Evolutionary conservation across 2,113 vertebrate genomes (phyloP).

Genomic region (Cygnus atratus): DNA sequence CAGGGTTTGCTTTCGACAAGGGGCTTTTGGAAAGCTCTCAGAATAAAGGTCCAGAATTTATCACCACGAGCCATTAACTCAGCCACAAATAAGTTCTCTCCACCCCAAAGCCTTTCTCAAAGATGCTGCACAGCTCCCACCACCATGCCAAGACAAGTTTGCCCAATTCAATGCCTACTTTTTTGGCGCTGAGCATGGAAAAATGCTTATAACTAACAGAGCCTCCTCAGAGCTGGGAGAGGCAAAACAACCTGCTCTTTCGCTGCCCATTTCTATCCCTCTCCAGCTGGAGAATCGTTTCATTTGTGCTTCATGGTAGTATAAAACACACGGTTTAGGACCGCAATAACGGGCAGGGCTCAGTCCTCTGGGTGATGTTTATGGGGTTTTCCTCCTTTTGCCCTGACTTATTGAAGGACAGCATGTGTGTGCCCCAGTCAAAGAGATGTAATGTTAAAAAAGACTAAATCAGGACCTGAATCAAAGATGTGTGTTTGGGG

Average conservation of each 20-base stretch:
- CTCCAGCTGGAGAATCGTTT: not conserved
- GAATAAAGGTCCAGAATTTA: not conserved
- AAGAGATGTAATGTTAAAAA: not conserved
- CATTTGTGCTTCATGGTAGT: not conserved
- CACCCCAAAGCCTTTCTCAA: not conserved
- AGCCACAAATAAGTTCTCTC: not conserved
- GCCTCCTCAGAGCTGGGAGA: not conserved
- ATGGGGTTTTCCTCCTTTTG: not conserved
- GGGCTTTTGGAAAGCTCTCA: not conserved
- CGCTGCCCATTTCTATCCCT: not conserved
- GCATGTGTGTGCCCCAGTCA: not conserved
- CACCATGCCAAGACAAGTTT: not conserved
- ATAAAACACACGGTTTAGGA: not conserved
- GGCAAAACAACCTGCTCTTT: not conserved
- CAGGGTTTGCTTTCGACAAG: not conserved
- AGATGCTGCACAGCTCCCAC: not conserved
- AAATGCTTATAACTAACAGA: not conserved
- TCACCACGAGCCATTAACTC: rapidly evolving
- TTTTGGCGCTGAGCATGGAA: not conserved
- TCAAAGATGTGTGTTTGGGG: not conserved
- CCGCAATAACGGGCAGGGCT: not conserved
- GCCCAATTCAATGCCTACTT: not conserved
- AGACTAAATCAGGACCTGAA: not conserved
- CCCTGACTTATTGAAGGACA: not conserved
- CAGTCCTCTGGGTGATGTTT: not conserved